Conservation (phyloP, 1,140 invertebrate species). For the Apolygus lucorum region DNA sequence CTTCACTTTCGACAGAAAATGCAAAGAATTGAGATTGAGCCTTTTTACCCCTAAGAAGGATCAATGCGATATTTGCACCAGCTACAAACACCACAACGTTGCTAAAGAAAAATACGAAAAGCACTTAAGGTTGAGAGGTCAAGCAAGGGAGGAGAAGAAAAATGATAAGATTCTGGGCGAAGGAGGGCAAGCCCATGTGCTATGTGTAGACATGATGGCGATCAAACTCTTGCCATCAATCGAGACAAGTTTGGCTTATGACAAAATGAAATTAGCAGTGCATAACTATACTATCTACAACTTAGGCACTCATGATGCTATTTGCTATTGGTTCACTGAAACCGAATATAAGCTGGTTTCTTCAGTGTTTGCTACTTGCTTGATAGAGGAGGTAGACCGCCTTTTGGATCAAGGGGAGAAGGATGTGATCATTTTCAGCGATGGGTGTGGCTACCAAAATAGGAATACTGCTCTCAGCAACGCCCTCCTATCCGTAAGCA, state of each 20-base stretch:
- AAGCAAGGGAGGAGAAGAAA: constrained; percentile 32
- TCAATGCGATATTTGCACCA: too few species aligned
- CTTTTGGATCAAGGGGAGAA: background rate
- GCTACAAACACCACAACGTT: constrained; percentile 31
- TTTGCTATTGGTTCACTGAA: constrained; percentile 42
- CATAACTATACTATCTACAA: constrained; percentile 44
- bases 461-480: constrained; percentile 37
- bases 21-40: too few species aligned
- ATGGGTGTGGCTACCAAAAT: constrained; percentile 38
- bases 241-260: constrained; percentile 40
- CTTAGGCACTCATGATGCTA: constrained; percentile 34
- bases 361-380: constrained; percentile 38
- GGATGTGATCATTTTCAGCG: constrained; percentile 24
- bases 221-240: constrained; percentile 39
- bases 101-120: constrained; percentile 29
- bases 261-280: constrained; percentile 40
- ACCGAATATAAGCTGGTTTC: constrained; percentile 38
- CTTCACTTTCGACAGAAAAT: too few species aligned
- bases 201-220: constrained; percentile 39
- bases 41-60: too few species aligned
- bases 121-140: too few species aligned
- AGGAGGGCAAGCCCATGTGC: constrained; percentile 28
- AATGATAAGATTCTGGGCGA: constrained; percentile 31
- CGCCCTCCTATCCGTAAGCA: constrained; percentile 34
- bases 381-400: constrained; percentile 35